Evolutionary conservation across 2,888 invertebrate species (phyloP).

Genomic region (Oscheius sp.): DNA sequence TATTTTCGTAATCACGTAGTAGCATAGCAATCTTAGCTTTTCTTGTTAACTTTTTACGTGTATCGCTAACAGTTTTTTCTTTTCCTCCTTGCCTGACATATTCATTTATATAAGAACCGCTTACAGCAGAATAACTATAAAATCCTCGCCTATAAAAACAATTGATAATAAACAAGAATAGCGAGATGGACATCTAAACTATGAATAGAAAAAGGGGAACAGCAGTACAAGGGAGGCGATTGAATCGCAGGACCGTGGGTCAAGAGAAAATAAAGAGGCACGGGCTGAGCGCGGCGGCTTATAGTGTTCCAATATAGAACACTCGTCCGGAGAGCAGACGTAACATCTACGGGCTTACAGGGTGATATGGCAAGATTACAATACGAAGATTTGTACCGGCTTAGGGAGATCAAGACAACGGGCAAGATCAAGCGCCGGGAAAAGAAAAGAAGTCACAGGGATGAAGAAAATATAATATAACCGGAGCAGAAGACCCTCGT

Average conservation of each 20-base stretch:
- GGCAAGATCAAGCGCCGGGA: constrained; percentile 5
- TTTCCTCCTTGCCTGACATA: no score
- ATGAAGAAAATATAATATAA: neutral
- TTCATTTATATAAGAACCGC: no score
- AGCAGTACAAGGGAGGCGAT: no score
- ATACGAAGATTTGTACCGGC: constrained; percentile 3
- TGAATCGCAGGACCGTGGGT: neutral
- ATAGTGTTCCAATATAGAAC: constrained; percentile 8
- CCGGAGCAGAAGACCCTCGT: neutral
- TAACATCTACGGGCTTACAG: neutral
- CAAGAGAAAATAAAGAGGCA: constrained; percentile 1
- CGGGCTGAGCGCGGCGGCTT: constrained; percentile 22
- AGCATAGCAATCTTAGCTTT: no score
- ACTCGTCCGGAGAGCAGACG: neutral
- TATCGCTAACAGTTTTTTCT: no score
- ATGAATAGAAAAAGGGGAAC: no score
- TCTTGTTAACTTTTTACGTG: no score
- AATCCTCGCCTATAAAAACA: no score
- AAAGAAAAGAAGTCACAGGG: neutral
- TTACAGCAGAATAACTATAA: no score
- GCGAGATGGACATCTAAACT: no score
- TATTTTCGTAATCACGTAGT: no score
- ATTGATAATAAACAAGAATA: no score
- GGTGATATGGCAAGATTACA: constrained; percentile 26
- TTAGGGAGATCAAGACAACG: neutral